These are phyloP conservation scores for Magallana angulata DNA, from an alignment of 1,140 invertebrate species.

Conservation along the genomic window DNA sequence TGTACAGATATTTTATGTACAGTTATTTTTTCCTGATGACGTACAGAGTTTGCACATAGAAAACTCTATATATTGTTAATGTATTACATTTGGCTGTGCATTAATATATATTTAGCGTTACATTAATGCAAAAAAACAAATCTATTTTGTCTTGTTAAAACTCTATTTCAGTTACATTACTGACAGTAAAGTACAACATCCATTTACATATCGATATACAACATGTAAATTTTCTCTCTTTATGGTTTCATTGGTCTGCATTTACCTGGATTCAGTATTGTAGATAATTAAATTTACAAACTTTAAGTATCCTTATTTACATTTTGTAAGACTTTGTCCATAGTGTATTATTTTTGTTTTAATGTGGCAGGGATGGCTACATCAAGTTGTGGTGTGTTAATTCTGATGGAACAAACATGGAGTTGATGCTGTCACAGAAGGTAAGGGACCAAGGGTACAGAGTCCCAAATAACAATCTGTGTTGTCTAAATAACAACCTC, in stretches of 20 bases:
- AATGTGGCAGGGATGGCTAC: conserved; percentile 66
- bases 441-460: neutral
- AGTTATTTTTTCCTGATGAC: neutral
- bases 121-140: neutral
- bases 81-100: neutral
- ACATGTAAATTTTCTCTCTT: too few species aligned
- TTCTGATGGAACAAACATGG: neutral
- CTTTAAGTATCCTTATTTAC: too few species aligned
- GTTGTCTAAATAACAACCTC: too few species aligned
- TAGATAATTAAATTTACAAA: too few species aligned
- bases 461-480: too few species aligned
- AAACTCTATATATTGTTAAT: neutral
- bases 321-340: too few species aligned
- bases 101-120: neutral
- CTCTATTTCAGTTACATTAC: neutral
- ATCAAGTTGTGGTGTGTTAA: conserved; percentile 65
- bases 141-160: neutral
- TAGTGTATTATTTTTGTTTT: neutral
- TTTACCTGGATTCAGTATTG: too few species aligned
- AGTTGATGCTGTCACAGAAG: conserved; percentile 1
- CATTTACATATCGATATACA: too few species aligned
- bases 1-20: neutral
- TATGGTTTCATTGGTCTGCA: too few species aligned
- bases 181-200: neutral
- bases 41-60: neutral